Evolutionary conservation across 2,888 invertebrate genomes (phyloP).

Genomic region (Scaptomyza caliginosa): DNA sequence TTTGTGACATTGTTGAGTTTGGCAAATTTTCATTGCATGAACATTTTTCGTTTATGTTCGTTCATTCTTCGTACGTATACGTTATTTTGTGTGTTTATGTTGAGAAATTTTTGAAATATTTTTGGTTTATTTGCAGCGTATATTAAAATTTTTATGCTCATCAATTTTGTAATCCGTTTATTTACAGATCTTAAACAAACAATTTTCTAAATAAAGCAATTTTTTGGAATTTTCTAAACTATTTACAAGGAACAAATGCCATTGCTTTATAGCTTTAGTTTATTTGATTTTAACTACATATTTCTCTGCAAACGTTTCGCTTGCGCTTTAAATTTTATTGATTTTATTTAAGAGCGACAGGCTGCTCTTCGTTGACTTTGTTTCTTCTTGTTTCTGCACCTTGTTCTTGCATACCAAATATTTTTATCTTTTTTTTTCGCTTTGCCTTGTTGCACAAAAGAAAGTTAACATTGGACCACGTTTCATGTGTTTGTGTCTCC

Average conservation of each 20-base stretch:
- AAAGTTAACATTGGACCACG: conserved; percentile 39
- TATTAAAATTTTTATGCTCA: conserved; percentile 7
- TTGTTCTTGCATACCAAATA: conserved; percentile 27
- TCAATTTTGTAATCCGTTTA: conserved; percentile 12
- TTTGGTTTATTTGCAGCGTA: conserved; percentile 25
- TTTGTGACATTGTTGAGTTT: conserved; percentile 57
- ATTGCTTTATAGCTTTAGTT: no score
- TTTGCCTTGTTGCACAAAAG: conserved; percentile 35
- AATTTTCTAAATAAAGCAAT: neutral
- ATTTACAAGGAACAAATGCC: no score
- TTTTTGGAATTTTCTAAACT: no score
- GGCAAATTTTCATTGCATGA: conserved; percentile 46
- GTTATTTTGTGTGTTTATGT: conserved; percentile 35
- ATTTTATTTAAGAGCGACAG: conserved; percentile 4
- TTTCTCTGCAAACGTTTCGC: neutral
- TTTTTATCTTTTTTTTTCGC: neutral
- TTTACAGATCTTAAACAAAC: neutral
- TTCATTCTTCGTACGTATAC: conserved; percentile 20
- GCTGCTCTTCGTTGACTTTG: neutral
- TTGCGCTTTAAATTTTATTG: neutral
- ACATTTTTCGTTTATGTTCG: conserved; percentile 37
- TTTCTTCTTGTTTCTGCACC: neutral
- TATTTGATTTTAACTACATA: neutral
- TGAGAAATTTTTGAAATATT: conserved; percentile 46
- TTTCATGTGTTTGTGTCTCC: neutral